Conservation (phyloP, 2,113 vertebrate genomes). For the Takifugu bimaculatus region DNA sequence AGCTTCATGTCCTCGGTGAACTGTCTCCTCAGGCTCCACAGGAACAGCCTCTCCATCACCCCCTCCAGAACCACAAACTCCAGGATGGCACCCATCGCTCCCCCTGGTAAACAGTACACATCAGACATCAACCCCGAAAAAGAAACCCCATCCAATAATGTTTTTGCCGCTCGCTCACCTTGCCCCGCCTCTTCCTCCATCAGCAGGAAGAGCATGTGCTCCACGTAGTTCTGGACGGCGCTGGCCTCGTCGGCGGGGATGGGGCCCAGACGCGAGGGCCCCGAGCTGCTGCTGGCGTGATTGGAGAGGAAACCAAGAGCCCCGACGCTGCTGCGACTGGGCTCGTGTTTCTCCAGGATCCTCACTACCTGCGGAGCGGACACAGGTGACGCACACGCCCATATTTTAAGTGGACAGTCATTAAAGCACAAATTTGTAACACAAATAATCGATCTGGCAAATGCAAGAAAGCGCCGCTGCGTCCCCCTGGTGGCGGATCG, state of each 20-base stretch:
- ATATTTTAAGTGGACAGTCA: not conserved
- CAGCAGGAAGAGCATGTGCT: constrained; percentile 94
- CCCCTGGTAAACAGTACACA: constrained; percentile 43
- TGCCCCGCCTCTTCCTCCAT: constrained; percentile 88
- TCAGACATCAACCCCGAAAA: not conserved
- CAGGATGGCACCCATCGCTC: constrained; percentile 93
- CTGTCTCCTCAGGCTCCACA: constrained; percentile 91
- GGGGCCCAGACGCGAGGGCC: constrained; percentile 57
- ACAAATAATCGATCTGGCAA: no score
- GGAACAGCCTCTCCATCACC: constrained; percentile 94
- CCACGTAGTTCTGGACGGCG: constrained; percentile 96
- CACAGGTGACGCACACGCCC: not conserved
- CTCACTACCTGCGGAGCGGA: constrained; percentile 80
- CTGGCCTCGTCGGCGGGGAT: constrained; percentile 90
- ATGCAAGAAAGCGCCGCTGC: no score
- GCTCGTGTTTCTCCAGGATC: constrained; percentile 94
- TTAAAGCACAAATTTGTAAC: not conserved
- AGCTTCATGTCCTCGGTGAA: constrained; percentile 95
- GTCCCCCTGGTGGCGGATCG: no score
- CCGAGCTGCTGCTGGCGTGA: not conserved
- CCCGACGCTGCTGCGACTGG: constrained; percentile 56
- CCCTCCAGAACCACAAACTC: constrained; percentile 95
- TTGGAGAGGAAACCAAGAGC: constrained; percentile 51
- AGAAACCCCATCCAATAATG: rapidly evolving
- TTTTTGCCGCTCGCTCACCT: constrained; percentile 39